Evolutionary conservation across 2,888 invertebrate species (phyloP), one percentile per base, ranked within the genome.

Genomic region (Iphiclides podalirius): DNA sequence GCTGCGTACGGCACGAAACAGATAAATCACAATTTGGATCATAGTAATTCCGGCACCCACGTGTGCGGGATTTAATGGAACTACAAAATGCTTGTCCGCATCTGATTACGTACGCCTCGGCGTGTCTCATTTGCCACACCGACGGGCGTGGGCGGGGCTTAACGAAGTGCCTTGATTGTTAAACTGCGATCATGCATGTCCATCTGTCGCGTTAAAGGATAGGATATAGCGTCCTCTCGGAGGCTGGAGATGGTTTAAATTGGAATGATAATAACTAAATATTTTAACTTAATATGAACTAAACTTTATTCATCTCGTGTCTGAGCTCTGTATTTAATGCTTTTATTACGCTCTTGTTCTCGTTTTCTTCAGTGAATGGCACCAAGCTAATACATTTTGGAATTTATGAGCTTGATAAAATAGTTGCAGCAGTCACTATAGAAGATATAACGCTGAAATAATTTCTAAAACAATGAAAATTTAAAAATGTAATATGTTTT

Each of bases 81-180:
- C 31, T 34, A 48, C 51, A 48, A 48, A 50, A 50, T 36, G 35
- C 41, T 39, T 50, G 28, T 44, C 39, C 26, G 46, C 40, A 52
- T 51, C 39, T 52, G 42, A 54, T 53, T 56, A 41, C 47, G 51
- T 44, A 46, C 50, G 55, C 51, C 50, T 46, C 52, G 52, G n/a
- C 45, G 52, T n/a, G n/a, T 56, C 54, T 57, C 55, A 59, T 61
- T 60, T 57, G 58, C 51, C 46, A 52, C 50, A 41, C 35, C 35
- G 50, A 53, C 50, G 51, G 42, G 13, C 39, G 61, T 56, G 59
- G 59, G 56, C 55, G 62, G 47, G 52, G 14, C 40, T 31, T 55
- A 53, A 55, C 58, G 53, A 60, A 58, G 46, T 58, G 43, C 38
- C 45, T 13, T 35, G 28, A 45, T 44, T 35, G 39, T 48, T 31